phyloP scores from a whole-genome alignment of 2,888 invertebrate species.

The Aradus depressus region DNA sequence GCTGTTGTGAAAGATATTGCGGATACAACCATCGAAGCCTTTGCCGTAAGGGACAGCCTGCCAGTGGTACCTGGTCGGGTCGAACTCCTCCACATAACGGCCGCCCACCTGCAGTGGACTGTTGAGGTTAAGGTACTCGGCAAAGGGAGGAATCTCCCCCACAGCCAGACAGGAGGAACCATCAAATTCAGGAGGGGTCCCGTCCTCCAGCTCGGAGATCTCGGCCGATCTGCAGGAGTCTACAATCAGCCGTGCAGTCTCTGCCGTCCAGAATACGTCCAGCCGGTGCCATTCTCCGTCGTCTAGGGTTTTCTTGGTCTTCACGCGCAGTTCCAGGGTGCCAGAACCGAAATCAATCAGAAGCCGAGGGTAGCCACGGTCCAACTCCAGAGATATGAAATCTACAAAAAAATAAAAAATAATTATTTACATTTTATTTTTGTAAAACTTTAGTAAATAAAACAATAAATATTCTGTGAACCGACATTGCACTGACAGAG shows the following conservation, averaged over 20 bases:
- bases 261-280: constrained; percentile 91
- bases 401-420: constrained; percentile 41
- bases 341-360: constrained; percentile 92
- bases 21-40: constrained; percentile 91
- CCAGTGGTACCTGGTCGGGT: constrained; percentile 80
- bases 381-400: constrained; percentile 87
- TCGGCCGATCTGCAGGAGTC: constrained; percentile 80
- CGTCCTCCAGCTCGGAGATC: constrained; percentile 80
- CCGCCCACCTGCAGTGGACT: constrained; percentile 93
- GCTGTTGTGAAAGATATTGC: constrained; percentile 91
- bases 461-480: neutral
- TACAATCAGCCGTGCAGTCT: constrained; percentile 81
- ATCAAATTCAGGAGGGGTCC: constrained; percentile 78
- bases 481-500: no score
- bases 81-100: constrained; percentile 77
- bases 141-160: constrained; percentile 85
- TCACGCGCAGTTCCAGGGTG: constrained; percentile 71
- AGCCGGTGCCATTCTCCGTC: constrained; percentile 98
- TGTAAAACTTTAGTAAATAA: no score
- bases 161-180: constrained; percentile 80
- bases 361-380: constrained; percentile 79
- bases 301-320: constrained; percentile 74
- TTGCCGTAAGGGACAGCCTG: constrained; percentile 80
- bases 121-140: constrained; percentile 91
- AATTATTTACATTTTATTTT: neutral